phyloP scores from a whole-genome alignment of 2,113 vertebrate genomes.

The Asarcornis scutulata region DNA sequence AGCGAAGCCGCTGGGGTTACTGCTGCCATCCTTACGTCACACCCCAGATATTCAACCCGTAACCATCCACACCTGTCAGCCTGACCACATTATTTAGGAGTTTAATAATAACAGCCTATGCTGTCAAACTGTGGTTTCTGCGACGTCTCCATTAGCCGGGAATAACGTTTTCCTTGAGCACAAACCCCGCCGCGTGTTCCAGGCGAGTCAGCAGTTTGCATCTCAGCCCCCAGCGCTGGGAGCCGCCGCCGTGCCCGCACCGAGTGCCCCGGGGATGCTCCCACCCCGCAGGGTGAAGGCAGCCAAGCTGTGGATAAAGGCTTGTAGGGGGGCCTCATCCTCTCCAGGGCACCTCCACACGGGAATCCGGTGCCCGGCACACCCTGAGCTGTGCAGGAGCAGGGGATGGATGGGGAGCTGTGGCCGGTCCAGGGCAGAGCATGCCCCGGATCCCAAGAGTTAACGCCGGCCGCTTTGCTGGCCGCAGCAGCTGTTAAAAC shows the following conservation, averaged over 20 bases:
- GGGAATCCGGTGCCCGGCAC: no score
- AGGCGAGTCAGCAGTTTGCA: neutral
- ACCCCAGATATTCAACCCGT: accelerated
- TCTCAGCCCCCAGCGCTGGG: neutral
- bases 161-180: accelerated
- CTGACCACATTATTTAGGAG: accelerated
- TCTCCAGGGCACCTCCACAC: neutral
- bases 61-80: neutral
- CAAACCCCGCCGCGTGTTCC: accelerated
- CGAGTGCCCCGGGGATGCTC: accelerated
- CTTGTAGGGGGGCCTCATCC: no score
- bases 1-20: accelerated
- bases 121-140: neutral
- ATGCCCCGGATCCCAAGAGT: neutral
- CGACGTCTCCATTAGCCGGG: neutral
- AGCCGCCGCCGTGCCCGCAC: neutral
- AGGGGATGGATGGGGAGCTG: no score
- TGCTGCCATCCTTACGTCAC: neutral
- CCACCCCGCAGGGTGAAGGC: neutral
- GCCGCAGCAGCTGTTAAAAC: constrained; percentile 67
- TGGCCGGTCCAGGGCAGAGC: no score
- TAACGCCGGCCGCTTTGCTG: constrained; percentile 14
- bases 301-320: neutral
- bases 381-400: no score
- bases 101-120: neutral